Evolutionary conservation across 2,888 invertebrate species (phyloP).

Genomic region (Escarpia spicata): DNA sequence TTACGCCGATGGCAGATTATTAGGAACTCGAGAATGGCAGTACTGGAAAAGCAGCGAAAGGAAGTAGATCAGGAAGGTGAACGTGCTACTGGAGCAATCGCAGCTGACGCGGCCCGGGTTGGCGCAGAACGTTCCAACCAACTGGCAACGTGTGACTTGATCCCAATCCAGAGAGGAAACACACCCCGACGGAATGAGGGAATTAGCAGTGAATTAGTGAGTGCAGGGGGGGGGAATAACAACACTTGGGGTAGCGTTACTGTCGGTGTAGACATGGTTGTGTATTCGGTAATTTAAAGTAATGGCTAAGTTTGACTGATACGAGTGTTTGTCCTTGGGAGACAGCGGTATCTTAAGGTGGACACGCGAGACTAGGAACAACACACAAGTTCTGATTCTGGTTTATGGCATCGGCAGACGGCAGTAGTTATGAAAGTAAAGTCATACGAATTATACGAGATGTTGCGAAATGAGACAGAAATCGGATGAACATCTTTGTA

Average conservation of each 20-base stretch:
- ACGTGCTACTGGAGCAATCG: not conserved
- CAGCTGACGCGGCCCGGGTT: not conserved
- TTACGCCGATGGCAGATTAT: not conserved
- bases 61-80: not conserved
- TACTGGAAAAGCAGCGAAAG: not conserved
- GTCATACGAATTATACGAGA: no score
- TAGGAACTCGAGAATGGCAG: not conserved
- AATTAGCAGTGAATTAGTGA: not conserved
- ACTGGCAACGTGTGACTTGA: not conserved
- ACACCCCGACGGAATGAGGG: not conserved
- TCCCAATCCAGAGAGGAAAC: not conserved
- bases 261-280: not conserved
- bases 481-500: no score
- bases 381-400: no score
- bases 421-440: no score
- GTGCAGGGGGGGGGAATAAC: not conserved
- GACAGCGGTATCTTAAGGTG: no score
- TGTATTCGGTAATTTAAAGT: not conserved
- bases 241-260: not conserved
- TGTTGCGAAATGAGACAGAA: no score
- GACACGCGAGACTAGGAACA: no score
- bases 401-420: no score
- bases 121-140: not conserved
- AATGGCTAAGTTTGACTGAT: no score
- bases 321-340: no score